Percentiles rank a stretch among this genome's conserved stretches.
phyloP scores from a whole-genome alignment of 2,113 vertebrate species.

The Ameiurus melas region DNA sequence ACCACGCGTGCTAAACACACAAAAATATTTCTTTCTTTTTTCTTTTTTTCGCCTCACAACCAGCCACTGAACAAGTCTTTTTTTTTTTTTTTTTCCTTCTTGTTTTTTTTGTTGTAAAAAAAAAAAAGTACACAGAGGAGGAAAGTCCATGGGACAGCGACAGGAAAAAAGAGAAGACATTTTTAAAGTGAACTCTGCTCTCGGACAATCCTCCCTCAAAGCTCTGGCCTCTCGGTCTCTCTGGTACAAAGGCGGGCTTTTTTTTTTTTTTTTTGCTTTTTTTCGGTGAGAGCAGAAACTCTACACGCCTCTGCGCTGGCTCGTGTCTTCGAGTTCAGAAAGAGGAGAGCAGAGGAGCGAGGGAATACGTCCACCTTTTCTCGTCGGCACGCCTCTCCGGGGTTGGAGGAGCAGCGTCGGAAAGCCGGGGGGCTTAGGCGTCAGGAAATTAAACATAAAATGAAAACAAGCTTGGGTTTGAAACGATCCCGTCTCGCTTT shows the following conservation, averaged over 20 bases:
- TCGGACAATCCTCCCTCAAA: conserved; percentile 19
- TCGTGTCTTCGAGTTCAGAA: conserved; percentile 40
- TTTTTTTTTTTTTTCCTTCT: background rate
- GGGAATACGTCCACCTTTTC: conserved; percentile 47
- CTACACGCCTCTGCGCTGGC: conserved; percentile 19
- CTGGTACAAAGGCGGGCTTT: conserved; percentile 33
- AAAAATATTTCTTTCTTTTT: conserved; percentile 63
- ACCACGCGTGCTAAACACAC: conserved; percentile 60
- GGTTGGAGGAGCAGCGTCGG: conserved; percentile 70
- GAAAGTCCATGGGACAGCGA: conserved; percentile 18
- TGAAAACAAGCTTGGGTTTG: conserved; percentile 87
- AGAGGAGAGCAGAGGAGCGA: conserved; percentile 46
- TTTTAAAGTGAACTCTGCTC: conserved; percentile 36
- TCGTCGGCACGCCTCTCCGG: conserved; percentile 54
- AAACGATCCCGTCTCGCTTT: conserved; percentile 80
- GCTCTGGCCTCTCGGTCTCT: conserved; percentile 21
- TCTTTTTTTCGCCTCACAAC: conserved; percentile 60
- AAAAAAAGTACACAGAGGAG: conserved; percentile 5
- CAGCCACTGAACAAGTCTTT: conserved; percentile 54
- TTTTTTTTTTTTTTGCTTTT: background rate
- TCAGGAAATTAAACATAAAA: conserved; percentile 99
- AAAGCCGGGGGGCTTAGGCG: conserved; percentile 82
- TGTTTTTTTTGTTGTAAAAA: too few relatives aligned
- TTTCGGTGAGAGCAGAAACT: conserved; percentile 28
- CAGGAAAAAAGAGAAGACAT: background rate